Evolutionary conservation across 2,797 vertebrate genomes (phyloP).

Genomic region (Sus cebifrons): DNA sequence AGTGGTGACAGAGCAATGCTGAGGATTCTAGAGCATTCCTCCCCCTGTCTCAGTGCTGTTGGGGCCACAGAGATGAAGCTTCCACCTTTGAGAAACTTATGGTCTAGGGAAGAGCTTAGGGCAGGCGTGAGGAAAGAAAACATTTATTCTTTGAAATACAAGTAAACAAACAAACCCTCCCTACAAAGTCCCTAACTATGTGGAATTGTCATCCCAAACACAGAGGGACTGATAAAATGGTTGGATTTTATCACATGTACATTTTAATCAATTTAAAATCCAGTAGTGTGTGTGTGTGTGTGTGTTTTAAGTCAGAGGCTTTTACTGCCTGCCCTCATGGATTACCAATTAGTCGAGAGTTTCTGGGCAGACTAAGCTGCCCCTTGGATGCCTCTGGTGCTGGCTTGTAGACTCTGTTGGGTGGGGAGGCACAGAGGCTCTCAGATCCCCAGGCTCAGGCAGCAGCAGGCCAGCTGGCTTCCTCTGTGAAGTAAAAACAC

Average conservation of each 20-base stretch:
- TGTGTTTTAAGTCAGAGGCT: not conserved
- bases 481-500: not conserved
- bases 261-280: conserved; percentile 61
- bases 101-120: not conserved
- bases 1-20: not conserved
- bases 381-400: not conserved
- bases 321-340: not conserved
- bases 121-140: not conserved
- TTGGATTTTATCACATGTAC: not conserved
- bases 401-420: conserved; percentile 13
- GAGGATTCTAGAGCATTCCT: not conserved
- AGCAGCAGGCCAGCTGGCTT: not conserved
- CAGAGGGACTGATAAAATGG: not conserved
- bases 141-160: not conserved
- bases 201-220: not conserved
- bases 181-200: not conserved
- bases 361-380: conserved; percentile 23
- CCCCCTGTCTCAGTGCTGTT: not conserved
- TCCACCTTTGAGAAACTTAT: not conserved
- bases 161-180: not conserved
- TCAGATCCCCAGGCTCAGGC: not conserved
- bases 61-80: not conserved
- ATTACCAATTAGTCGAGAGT: conserved; percentile 17
- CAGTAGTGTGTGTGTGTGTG: not conserved
- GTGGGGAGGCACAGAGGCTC: not conserved